Evolutionary conservation across 2,113 vertebrate genomes (phyloP), one percentile per base, ranked within the genome.

Genomic region (Thinocorus orbignyianus): DNA sequence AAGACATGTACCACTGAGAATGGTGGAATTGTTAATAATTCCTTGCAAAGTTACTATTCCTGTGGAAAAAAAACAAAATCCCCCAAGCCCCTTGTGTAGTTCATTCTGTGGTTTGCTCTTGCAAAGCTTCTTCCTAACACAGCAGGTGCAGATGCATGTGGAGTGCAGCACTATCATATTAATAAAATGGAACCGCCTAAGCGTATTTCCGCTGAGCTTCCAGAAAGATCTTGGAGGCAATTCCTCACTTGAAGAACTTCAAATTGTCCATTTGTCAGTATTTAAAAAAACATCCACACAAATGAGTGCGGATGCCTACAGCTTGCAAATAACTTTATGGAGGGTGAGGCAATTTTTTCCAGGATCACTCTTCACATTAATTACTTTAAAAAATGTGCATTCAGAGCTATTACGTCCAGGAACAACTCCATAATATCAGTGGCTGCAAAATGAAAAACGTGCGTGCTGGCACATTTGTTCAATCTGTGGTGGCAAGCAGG

Each of bases 311-410:
- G 87, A 94, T 81, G 81, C 42, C 65, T 93, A 65, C 13, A 83
- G 70, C 81, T 93, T 97, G 84, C 87, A 95, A 93, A 94, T 77
- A 92, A 81, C 62, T 81, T 95, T 85, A 89, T 58, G 70, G n/a
- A 89, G 31, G 30, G 35, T 54, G 48, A 93, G 54, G 89, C 77
- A 86, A 78, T 93, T 76, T 94, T 94, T 96, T 86, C 72, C 86
- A 52, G 52, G 57, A 64, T 84, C 35, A 15, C 44, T 81, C 65
- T 82, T 95, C 52, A 61, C 89, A 95, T 87, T 94, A 93, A 94
- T 93, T 93, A 84, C 44, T 85, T 90, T 54, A 5, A 92, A 82
- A 88, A 95, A 91, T 70, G 91, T 94, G 87, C 46, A 61, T 41
- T 93, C 69, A 49, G 76, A 81, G 41, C 58, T 71, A 76, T 90